Conservation (phyloP, 2,888 invertebrate genomes). For the Parnassius glacialis region DNA sequence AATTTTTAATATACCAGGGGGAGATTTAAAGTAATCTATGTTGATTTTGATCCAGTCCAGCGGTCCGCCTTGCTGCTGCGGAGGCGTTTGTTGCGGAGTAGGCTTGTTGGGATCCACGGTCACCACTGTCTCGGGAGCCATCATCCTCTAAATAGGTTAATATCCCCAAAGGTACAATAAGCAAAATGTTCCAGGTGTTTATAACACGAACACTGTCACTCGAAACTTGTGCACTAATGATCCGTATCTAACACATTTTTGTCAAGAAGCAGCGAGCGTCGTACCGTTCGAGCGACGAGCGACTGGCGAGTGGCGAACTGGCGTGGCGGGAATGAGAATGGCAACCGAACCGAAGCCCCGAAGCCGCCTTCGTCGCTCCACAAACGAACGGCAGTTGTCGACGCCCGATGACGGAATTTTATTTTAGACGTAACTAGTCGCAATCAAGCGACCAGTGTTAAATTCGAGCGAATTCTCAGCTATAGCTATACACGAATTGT, state of each 20-base stretch:
- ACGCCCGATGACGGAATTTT: slow-evolving; percentile 46
- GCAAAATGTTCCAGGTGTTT: slow-evolving; percentile 35
- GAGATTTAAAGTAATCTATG: slow-evolving; percentile 88
- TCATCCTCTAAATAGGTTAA: slow-evolving; percentile 65
- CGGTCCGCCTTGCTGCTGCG: slow-evolving; percentile 75
- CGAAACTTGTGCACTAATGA: slow-evolving; percentile 59
- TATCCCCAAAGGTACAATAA: slow-evolving; percentile 32
- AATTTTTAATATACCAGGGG: slow-evolving; percentile 91
- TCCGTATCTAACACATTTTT: slow-evolving; percentile 64
- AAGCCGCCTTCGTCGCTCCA: slow-evolving; percentile 27
- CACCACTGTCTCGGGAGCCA: slow-evolving; percentile 93
- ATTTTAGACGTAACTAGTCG: slow-evolving; percentile 25
- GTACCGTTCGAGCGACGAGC: slow-evolving; percentile 61
- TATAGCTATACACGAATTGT: too few relatives aligned
- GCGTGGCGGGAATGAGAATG: slow-evolving; percentile 36
- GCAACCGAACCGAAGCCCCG: slow-evolving; percentile 38
- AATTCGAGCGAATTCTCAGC: slow-evolving; percentile 1
- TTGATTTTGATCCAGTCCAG: slow-evolving; percentile 88
- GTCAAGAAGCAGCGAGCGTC: slow-evolving; percentile 52
- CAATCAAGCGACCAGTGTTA: slow-evolving; percentile 6
- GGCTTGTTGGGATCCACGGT: slow-evolving; percentile 86
- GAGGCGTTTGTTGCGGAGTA: slow-evolving; percentile 64
- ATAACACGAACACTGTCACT: slow-evolving; percentile 66
- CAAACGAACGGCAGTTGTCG: slow-evolving; percentile 28
- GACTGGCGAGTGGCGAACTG: slow-evolving; percentile 55